These are phyloP conservation scores for Hemistola chrysoprasaria DNA, from an alignment of 2,888 invertebrate species.

Conservation along the genomic window DNA sequence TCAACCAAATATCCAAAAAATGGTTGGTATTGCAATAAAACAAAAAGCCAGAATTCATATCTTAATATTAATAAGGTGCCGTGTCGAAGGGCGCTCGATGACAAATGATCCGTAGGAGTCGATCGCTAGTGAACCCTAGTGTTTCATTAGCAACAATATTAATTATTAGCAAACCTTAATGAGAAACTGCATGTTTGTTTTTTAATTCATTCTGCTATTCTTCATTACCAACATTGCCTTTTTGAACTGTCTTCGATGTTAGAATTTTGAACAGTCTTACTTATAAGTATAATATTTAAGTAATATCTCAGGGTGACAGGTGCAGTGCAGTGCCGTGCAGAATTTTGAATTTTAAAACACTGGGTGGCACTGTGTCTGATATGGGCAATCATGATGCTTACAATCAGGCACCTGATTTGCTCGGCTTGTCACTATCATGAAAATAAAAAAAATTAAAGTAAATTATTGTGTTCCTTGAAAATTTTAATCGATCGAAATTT, in stretches of 20 bases:
- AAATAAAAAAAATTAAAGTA: no score
- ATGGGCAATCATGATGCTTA: no score
- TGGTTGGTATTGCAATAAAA: slow-evolving; percentile 36
- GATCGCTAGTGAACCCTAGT: slow-evolving; percentile 61
- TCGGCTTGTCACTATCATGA: no score
- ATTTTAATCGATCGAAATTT: no score
- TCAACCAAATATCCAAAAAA: slow-evolving; percentile 3
- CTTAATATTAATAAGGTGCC: slow-evolving; percentile 54
- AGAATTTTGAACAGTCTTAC: no score
- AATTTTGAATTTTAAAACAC: no score
- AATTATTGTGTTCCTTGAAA: no score
- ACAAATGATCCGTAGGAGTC: slow-evolving; percentile 77
- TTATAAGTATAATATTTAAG: no score
- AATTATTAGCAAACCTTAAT: slow-evolving; percentile 71
- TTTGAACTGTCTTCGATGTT: neutral
- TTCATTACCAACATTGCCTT: slow-evolving; percentile 1
- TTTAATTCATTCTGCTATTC: slow-evolving; percentile 42
- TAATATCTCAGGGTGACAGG: no score
- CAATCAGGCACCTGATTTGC: no score
- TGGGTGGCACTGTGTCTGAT: no score
- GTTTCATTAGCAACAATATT: slow-evolving; percentile 72
- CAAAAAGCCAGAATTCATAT: slow-evolving; percentile 41
- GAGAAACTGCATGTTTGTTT: slow-evolving; percentile 52
- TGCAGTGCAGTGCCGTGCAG: no score
- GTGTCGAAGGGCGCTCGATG: slow-evolving; percentile 67